These are phyloP conservation scores for Tychaedon coryphoeus DNA, from an alignment of 2,113 vertebrate species.

Conservation along the genomic window DNA sequence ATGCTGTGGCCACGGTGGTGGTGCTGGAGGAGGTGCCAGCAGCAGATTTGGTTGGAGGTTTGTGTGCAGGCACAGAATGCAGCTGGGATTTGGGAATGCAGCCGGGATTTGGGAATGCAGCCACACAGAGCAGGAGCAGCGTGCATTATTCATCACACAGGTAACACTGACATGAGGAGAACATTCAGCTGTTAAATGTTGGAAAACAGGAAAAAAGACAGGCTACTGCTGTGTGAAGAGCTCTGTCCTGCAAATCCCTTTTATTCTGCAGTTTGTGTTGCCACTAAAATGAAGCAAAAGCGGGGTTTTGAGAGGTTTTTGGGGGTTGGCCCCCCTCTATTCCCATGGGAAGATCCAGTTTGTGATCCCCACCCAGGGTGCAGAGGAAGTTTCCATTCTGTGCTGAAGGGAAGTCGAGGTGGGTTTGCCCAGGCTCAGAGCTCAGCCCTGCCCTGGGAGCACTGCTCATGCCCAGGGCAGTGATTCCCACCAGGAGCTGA, in stretches of 20 bases:
- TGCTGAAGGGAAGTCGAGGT: background rate
- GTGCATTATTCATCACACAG: slow-evolving; percentile 35
- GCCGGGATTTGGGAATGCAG: background rate
- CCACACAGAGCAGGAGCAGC: background rate
- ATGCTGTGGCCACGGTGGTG: background rate
- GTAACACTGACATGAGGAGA: background rate
- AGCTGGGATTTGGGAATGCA: background rate
- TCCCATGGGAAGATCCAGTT: background rate
- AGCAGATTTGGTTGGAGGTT: background rate
- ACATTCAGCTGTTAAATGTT: background rate
- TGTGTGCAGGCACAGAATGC: background rate
- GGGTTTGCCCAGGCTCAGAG: background rate
- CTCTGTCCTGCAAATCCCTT: background rate
- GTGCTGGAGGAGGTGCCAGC: background rate
- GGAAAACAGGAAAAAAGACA: background rate
- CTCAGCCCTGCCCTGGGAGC: background rate
- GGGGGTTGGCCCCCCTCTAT: fast-evolving
- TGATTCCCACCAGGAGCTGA: background rate
- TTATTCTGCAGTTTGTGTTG: background rate
- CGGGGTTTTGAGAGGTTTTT: background rate
- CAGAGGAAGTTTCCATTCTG: background rate
- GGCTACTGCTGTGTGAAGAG: background rate
- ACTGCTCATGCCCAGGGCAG: background rate
- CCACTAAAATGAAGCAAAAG: background rate
- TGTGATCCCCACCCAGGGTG: background rate